Conservation (phyloP, 2,113 vertebrate genomes). For the Galbula dea region DNA sequence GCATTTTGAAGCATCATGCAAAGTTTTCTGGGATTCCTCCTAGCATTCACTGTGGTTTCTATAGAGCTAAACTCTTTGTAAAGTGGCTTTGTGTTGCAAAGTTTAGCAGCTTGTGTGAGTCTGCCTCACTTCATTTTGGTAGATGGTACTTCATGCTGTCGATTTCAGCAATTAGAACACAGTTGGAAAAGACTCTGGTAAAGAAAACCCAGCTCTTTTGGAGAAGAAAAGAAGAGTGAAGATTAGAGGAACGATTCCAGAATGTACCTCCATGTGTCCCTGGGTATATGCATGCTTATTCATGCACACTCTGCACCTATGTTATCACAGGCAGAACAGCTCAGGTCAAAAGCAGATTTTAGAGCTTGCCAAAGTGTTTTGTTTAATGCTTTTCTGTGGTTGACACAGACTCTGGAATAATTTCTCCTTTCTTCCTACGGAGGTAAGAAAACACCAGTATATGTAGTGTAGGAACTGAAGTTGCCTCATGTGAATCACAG, state of each 20-base stretch:
- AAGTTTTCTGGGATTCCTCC: constrained; percentile 30
- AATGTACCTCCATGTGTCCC: neutral
- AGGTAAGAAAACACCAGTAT: neutral
- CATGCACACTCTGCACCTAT: neutral
- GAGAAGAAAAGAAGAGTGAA: neutral
- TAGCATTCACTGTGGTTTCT: neutral
- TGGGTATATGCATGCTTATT: neutral
- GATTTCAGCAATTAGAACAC: constrained; percentile 37
- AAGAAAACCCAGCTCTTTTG: neutral
- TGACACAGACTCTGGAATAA: neutral
- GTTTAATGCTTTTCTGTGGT: neutral
- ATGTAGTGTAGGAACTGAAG: rapidly evolving
- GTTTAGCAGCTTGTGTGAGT: neutral
- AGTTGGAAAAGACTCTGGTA: neutral
- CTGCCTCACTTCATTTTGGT: neutral
- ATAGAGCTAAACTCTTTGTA: constrained; percentile 25
- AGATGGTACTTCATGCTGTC: neutral
- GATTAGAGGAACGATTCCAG: neutral
- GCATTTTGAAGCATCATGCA: constrained; percentile 15
- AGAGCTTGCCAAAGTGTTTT: neutral
- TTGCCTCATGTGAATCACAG: neutral
- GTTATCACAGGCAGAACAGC: neutral
- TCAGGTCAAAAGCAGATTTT: neutral
- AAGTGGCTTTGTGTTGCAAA: constrained; percentile 41
- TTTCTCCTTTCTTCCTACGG: neutral